Base-by-base conservation (phyloP, 2,888 invertebrate genomes). In the Folsomia manolachei region DNA sequence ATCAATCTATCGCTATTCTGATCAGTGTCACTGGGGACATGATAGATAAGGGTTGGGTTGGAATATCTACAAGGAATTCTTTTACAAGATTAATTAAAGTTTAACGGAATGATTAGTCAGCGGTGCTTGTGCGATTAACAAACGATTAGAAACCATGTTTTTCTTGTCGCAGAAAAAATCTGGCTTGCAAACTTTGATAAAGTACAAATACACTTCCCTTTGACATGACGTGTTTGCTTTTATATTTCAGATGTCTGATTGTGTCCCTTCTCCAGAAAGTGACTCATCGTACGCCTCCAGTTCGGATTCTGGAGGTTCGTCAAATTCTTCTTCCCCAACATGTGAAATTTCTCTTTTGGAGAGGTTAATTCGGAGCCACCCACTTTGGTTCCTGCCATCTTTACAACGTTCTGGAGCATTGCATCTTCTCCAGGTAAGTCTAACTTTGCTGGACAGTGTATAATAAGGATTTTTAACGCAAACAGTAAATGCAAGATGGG, bases 331-430 rank as follows among this genome's bases (percentile, higher is more conserved):
- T 14, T 72, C 77, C 2, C 79, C 79, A 27, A 75, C 74, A 56
- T 77, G 79, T 65, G 79, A 79, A 71, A 77, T 79, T 18, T 77
- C 77, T 25, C 68, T 77, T 60, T 71, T 77, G 0, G 77, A 77
- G 39, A 65, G 77, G 52, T 71, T 77, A 14, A 75, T 77, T 21
- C 66, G 77, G 25, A 75, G 94, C 39, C 95, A 96, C 85, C 94
- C 95, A 61, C 93, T 97, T 82, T 97, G 97, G 97, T 96, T 94
- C 84, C 87, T 97, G 75, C 94, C 95, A 0, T 94, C 94, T 53
- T 93, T 97, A 69, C 95, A 95, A 83, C 88, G 97, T 78, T 93
- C 94, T 70, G 96, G 95, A 2, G 95, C 95, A 26, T 93, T 95
- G 81, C 96, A 97, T 85, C 88, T 97, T 80, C 88, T 97, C 65